These are phyloP conservation scores for Diuraphis noxia DNA, from an alignment of 1,140 invertebrate genomes.

Conservation along the genomic window DNA sequence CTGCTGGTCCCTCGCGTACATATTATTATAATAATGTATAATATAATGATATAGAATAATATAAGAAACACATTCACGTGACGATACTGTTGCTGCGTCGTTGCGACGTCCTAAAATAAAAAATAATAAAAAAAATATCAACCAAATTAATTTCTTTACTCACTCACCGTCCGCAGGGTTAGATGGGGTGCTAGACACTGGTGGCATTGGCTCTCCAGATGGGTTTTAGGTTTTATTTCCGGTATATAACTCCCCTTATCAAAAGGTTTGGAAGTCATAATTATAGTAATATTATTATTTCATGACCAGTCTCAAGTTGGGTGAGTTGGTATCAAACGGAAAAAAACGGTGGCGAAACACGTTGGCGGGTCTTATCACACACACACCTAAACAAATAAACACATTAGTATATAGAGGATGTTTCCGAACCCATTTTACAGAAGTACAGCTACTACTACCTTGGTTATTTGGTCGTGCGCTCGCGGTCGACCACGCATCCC, in stretches of 20 bases:
- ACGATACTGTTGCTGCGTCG: background rate
- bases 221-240: background rate
- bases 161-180: background rate
- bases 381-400: background rate
- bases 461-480: background rate
- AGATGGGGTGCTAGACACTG: background rate
- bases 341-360: slow-evolving; percentile 27
- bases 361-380: background rate
- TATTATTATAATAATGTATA: background rate
- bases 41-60: background rate
- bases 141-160: background rate
- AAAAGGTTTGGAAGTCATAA: background rate
- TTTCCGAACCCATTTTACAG: slow-evolving; percentile 40
- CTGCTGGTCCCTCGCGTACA: slow-evolving; percentile 5
- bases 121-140: background rate
- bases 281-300: background rate
- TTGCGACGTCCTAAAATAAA: slow-evolving; percentile 13
- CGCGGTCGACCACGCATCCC: background rate
- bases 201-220: background rate
- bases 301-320: background rate
- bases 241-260: background rate
- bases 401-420: background rate
- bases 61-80: slow-evolving; percentile 20
- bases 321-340: background rate
- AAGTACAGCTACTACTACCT: background rate